phyloP scores from a whole-genome alignment of 1,140 invertebrate genomes.

The Phymastichus coffea region DNA sequence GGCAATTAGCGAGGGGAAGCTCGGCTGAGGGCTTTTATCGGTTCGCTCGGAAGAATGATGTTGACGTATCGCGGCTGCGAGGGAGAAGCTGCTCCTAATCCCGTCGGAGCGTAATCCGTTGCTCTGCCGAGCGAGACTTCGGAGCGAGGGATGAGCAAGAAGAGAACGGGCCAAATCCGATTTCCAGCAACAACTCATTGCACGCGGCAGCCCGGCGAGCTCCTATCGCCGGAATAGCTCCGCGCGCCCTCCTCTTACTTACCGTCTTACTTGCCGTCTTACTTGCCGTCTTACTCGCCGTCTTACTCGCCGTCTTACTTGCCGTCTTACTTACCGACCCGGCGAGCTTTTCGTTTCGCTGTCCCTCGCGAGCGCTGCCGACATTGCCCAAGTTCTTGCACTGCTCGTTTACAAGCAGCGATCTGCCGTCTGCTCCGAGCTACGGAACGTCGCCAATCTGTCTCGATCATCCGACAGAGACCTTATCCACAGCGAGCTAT shows the following conservation, averaged over 20 bases:
- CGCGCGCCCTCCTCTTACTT: too few species aligned
- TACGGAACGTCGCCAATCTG: too few species aligned
- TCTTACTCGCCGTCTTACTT: not conserved
- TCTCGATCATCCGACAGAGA: too few species aligned
- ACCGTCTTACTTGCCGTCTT: too few species aligned
- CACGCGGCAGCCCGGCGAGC: too few species aligned
- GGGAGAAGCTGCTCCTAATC: not conserved
- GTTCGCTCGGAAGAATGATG: not conserved
- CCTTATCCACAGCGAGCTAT: too few species aligned
- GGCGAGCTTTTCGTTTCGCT: constrained; percentile 7
- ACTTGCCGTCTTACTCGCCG: too few species aligned
- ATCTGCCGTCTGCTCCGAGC: too few species aligned
- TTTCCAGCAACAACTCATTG: not conserved
- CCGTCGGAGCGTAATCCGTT: not conserved
- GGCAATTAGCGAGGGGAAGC: too few species aligned
- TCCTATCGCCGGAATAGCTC: too few species aligned
- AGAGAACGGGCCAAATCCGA: constrained; percentile 1
- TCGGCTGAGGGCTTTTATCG: too few species aligned
- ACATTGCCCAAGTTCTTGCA: constrained; percentile 2
- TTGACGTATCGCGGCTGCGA: not conserved
- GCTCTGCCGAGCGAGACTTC: not conserved
- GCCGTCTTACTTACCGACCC: not conserved
- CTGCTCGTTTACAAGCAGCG: too few species aligned
- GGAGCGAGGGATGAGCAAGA: not conserved
- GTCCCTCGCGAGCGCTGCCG: not conserved